Base-by-base conservation (phyloP, 1,140 invertebrate genomes). In the Eriocheir sinensis region DNA sequence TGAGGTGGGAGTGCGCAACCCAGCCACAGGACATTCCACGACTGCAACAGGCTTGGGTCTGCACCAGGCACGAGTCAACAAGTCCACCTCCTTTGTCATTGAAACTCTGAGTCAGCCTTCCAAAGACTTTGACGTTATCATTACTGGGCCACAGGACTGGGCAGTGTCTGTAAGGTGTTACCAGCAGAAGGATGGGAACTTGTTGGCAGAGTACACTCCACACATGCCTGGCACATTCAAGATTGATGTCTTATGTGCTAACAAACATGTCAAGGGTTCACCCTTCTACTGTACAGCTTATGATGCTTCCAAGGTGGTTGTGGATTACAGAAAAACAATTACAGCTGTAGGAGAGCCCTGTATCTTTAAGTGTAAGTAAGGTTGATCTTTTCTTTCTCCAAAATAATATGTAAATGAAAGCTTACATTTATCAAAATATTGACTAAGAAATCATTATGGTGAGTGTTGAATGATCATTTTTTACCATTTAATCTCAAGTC, bases 281-380 rank as follows among this genome's bases (percentile, higher is more conserved):
- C 99, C 99, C 30, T 99, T 99, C 97, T 98, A 98, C 94, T 99
- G 99, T 96, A 98, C 99, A 97, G 98, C 99, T 0, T 99, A 99
- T 96, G 99, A 99, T 97, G 97, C 99, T 17, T 98, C 97, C 79
- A 98, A 98, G 97, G 97, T 98, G 79, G 96, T 96, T 30, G 96
- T 98, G 34, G 96, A 97, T 94, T 95, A 96, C 93, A 96, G 96
- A n/a, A 96, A 96, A 95, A 96, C 96, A n/a, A 96, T 96, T 6
- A 96, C 95, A 34, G 96, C 96, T 92, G 96, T 96, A 27, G 96
- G 97, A n/a, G 97, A 97, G 95, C 95, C 96, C 38, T 96, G 96
- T 86, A 96, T 96, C 34, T 96, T 97, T 96, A 98, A 98, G 97
- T 97, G 98, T 98, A 97, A 97, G 97, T 97, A 27, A 12, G 38